Conservation (phyloP, 2,113 vertebrate genomes). For the Pelodiscus sinensis region DNA sequence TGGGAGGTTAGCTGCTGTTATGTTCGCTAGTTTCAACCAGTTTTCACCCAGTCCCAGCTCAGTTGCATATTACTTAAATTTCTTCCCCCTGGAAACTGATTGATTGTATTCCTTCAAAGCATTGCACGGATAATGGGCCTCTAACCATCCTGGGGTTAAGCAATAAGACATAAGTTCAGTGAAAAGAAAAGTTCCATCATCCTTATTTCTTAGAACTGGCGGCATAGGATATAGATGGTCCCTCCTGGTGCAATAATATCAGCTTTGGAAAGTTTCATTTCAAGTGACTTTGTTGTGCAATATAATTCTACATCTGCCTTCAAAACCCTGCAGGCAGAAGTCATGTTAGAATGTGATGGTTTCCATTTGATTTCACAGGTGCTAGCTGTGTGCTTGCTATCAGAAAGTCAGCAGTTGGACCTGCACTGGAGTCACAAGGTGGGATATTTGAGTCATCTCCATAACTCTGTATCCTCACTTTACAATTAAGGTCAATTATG, state of each 20-base stretch:
- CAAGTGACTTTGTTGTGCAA: not conserved
- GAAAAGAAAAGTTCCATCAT: not conserved
- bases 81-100: not conserved
- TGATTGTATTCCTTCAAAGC: not conserved
- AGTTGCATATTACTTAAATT: not conserved
- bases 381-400: slow-evolving; percentile 86
- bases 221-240: not conserved
- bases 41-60: not conserved
- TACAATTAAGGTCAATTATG: not conserved
- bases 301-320: not conserved
- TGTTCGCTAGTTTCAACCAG: not conserved
- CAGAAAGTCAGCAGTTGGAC: slow-evolving; percentile 87
- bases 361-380: slow-evolving; percentile 79
- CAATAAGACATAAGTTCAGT: not conserved
- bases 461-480: not conserved
- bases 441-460: slow-evolving; percentile 31
- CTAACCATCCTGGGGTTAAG: not conserved
- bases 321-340: not conserved
- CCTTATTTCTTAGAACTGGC: not conserved
- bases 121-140: fast-evolving
- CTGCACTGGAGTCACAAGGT: slow-evolving; percentile 94
- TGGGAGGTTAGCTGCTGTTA: not conserved
- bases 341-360: not conserved
- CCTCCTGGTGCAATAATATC: not conserved
- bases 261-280: not conserved